phyloP scores from a whole-genome alignment of 2,888 invertebrate genomes.

The Rhimphoctona megacephalus region DNA sequence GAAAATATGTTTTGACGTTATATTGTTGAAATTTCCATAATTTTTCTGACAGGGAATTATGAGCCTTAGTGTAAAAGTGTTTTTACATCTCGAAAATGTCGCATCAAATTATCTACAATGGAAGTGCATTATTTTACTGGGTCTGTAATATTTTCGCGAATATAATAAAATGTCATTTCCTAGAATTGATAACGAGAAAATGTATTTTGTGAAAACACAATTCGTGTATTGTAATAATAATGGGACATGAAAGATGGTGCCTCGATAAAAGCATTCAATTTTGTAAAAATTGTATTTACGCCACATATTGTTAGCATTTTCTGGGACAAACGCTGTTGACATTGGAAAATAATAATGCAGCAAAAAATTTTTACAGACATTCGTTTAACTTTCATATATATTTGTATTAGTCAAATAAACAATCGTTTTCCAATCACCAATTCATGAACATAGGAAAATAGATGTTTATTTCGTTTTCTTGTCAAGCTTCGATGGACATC shows the following conservation, averaged over 20 bases:
- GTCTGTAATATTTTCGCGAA: background rate
- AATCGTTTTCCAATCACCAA: background rate
- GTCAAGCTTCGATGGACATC: background rate
- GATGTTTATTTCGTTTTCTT: background rate
- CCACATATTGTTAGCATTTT: background rate
- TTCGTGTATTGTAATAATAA: background rate
- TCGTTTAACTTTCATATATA: background rate
- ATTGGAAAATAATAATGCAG: background rate
- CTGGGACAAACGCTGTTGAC: background rate
- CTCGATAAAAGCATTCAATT: background rate
- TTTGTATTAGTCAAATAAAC: background rate
- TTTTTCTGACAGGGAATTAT: background rate
- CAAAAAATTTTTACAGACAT: background rate
- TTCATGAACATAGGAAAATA: background rate
- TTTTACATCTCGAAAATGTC: background rate
- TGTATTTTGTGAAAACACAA: background rate
- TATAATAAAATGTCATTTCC: background rate
- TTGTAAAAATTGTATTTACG: background rate
- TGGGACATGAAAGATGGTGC: background rate
- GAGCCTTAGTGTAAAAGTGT: background rate
- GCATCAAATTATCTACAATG: background rate
- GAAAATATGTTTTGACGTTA: background rate
- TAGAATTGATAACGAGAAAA: background rate
- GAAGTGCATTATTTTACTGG: background rate
- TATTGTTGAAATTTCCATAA: background rate